Evolutionary conservation across 37 sponge, comb jelly and placozoan species (phyloP).

Genomic region (Beroe ovata): DNA sequence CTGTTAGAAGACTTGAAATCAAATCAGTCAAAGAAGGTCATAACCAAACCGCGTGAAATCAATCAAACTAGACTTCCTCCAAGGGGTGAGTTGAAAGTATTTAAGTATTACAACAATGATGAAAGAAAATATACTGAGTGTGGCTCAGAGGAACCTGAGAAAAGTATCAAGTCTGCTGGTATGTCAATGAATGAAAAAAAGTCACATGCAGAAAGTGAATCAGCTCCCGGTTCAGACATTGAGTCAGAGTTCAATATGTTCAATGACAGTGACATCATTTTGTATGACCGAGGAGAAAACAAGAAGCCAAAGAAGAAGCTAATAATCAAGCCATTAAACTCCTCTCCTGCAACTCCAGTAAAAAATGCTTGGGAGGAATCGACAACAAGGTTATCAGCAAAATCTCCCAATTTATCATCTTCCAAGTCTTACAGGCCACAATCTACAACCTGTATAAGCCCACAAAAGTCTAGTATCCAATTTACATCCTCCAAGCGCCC

Average conservation of each 20-base stretch:
- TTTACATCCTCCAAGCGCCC: not conserved
- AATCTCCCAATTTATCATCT: not conserved
- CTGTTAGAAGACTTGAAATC: not conserved
- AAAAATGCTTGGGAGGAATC: conserved; percentile 29
- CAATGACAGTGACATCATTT: not conserved
- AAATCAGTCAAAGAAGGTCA: not conserved
- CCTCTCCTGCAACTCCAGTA: not conserved
- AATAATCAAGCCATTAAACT: conserved; percentile 27
- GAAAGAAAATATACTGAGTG: not conserved
- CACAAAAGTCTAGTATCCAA: not conserved
- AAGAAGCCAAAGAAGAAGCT: conserved; percentile 21
- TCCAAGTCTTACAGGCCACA: not conserved
- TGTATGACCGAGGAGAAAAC: conserved; percentile 17
- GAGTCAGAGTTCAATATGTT: conserved; percentile 1
- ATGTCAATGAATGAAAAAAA: not conserved
- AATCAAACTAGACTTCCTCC: not conserved
- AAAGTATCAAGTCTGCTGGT: not conserved
- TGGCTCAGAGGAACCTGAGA: not conserved
- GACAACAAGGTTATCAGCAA: not conserved
- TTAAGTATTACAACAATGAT: conserved; percentile 1
- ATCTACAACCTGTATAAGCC: not conserved
- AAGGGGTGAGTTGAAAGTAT: conserved; percentile 28
- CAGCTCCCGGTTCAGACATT: not conserved
- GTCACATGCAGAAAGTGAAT: not conserved
- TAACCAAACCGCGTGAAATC: not conserved